A percentile compares a stretch with the other conserved stretches of the same genome.
Evolutionary conservation across 2,888 invertebrate species (phyloP).

Genomic region (Tupiocoris notatus): DNA sequence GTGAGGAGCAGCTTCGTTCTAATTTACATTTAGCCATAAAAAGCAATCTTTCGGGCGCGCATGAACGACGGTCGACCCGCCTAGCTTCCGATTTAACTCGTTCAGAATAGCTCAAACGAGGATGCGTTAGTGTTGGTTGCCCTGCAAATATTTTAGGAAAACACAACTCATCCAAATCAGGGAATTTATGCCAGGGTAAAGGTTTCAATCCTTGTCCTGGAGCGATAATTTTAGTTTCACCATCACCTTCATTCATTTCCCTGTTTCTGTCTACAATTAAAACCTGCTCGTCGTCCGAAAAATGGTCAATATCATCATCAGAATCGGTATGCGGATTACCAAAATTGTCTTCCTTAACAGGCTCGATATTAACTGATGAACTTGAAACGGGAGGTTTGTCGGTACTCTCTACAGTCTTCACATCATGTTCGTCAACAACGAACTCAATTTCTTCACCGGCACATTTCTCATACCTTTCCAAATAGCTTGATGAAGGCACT

Average conservation of each 20-base stretch:
- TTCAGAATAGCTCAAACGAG: background rate
- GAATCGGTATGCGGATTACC: too few relatives aligned
- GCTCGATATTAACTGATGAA: too few relatives aligned
- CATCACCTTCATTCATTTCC: background rate
- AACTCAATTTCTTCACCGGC: too few relatives aligned
- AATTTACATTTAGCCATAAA: constrained; percentile 25
- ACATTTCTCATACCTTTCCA: too few relatives aligned
- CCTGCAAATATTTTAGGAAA: constrained; percentile 40
- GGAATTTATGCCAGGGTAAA: constrained; percentile 26
- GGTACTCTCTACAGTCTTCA: too few relatives aligned
- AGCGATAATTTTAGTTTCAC: constrained; percentile 33
- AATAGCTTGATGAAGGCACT: background rate
- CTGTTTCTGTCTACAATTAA: too few relatives aligned
- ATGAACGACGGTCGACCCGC: constrained; percentile 19
- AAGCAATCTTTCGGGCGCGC: background rate
- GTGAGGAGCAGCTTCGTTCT: background rate
- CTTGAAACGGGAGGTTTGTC: too few relatives aligned
- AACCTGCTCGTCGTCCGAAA: too few relatives aligned
- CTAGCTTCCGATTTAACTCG: constrained; percentile 29
- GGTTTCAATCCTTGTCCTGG: constrained; percentile 37
- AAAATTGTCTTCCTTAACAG: too few relatives aligned
- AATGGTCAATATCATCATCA: too few relatives aligned
- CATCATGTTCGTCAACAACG: too few relatives aligned
- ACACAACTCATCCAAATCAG: constrained; percentile 32
- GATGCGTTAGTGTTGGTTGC: background rate